Evolutionary conservation across 2,113 vertebrate genomes (phyloP).

Genomic region (Atherinomorus stipes): DNA sequence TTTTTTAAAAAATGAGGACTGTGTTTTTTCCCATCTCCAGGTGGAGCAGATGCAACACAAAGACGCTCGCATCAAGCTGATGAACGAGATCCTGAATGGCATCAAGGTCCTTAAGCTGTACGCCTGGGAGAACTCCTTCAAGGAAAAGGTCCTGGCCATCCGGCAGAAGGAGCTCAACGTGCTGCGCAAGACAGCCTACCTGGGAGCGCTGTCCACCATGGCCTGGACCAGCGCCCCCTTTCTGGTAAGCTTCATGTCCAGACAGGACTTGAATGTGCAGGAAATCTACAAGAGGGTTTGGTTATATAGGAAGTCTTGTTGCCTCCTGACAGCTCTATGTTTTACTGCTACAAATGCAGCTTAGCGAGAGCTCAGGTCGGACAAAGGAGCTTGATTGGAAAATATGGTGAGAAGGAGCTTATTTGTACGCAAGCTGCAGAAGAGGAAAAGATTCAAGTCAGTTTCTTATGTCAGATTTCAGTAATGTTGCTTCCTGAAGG

Average conservation of each 20-base stretch:
- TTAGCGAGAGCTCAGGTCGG: background rate
- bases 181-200: conserved; percentile 87
- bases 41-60: conserved; percentile 93
- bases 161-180: conserved; percentile 88
- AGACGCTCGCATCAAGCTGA: conserved; percentile 92
- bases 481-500: fast-evolving
- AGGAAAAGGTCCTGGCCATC: conserved; percentile 87
- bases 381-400: conserved; percentile 7
- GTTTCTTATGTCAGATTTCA: background rate
- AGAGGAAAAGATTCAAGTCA: background rate
- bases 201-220: conserved; percentile 89
- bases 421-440: background rate
- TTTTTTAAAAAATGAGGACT: too few species aligned
- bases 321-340: background rate
- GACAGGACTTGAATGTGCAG: too few species aligned
- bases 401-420: background rate
- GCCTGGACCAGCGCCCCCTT: conserved; percentile 93
- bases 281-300: background rate
- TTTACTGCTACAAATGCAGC: conserved; percentile 17
- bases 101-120: conserved; percentile 98
- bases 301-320: background rate
- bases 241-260: conserved; percentile 83
- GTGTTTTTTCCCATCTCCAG: conserved; percentile 62
- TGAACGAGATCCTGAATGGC: conserved; percentile 95
- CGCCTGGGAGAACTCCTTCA: conserved; percentile 94